Evolutionary conservation across 2,888 invertebrate genomes (phyloP).

Genomic region (Dysmachus trigonus): DNA sequence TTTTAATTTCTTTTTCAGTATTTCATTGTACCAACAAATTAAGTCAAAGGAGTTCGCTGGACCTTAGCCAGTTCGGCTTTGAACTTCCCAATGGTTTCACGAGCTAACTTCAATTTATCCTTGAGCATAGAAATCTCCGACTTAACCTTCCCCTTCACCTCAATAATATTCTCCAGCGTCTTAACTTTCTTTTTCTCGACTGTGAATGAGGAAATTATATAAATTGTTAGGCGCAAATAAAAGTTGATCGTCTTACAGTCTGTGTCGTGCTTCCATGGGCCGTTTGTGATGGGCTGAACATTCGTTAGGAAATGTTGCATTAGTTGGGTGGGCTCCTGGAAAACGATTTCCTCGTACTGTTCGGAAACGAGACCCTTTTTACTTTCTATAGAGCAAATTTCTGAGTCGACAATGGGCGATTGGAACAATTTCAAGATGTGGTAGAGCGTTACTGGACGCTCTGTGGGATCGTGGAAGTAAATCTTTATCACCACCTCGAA

Average conservation of each 20-base stretch:
- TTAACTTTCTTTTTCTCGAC: slow-evolving; percentile 90
- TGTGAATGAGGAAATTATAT: slow-evolving; percentile 63
- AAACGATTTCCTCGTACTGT: slow-evolving; percentile 95
- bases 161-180: slow-evolving; percentile 78
- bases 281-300: slow-evolving; percentile 77
- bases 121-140: slow-evolving; percentile 81
- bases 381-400: slow-evolving; percentile 64
- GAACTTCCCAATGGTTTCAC: slow-evolving; percentile 84
- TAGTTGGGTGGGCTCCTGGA: slow-evolving; percentile 87
- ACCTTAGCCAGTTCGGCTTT: slow-evolving; percentile 75
- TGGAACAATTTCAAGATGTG: slow-evolving; percentile 95
- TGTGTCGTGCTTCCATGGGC: slow-evolving; percentile 84
- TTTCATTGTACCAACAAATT: not conserved
- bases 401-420: slow-evolving; percentile 69
- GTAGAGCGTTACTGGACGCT: slow-evolving; percentile 87
- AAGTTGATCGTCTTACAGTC: slow-evolving; percentile 73
- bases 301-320: slow-evolving; percentile 89
- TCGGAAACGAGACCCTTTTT: slow-evolving; percentile 86
- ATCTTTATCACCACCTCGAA: slow-evolving; percentile 98
- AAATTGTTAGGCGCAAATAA: slow-evolving; percentile 44
- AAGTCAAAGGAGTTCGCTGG: slow-evolving; percentile 55
- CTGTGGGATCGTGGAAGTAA: slow-evolving; percentile 95
- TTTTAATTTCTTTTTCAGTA: slow-evolving; percentile 8
- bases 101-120: slow-evolving; percentile 83
- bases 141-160: slow-evolving; percentile 83